These are phyloP conservation scores for Psittacus erithacus DNA, from an alignment of 2,113 vertebrate species.

Conservation along the genomic window DNA sequence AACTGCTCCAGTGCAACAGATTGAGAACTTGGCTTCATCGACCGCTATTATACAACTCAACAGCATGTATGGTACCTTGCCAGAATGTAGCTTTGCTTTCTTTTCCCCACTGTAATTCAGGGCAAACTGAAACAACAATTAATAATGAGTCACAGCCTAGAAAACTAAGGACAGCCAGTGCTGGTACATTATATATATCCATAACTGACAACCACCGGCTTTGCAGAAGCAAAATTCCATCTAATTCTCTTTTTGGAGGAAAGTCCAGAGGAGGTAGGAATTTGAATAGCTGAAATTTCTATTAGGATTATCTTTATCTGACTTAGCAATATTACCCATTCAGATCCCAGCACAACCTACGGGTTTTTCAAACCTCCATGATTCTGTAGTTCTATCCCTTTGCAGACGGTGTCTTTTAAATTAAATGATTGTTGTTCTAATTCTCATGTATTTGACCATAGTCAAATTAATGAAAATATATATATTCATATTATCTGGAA, in stretches of 20 bases:
- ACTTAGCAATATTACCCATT: neutral
- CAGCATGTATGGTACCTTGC: neutral
- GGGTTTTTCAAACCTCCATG: neutral
- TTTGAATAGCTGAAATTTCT: neutral
- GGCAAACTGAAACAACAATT: neutral
- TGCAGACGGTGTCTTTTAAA: neutral
- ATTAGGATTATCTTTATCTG: neutral
- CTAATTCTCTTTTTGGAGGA: neutral
- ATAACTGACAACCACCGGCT: neutral
- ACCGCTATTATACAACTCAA: neutral
- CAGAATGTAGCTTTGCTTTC: neutral
- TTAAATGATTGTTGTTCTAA: neutral
- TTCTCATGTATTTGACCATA: neutral
- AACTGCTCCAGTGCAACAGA: neutral
- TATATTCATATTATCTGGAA: neutral
- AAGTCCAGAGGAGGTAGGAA: neutral
- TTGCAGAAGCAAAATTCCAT: neutral
- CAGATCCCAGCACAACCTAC: neutral
- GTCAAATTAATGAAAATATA: neutral
- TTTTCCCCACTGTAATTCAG: neutral
- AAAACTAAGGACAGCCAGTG: neutral
- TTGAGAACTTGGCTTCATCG: neutral
- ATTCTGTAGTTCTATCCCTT: neutral
- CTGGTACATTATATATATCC: neutral
- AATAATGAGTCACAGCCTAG: neutral